These are phyloP conservation scores for human DNA, from an alignment of 2,113 vertebrate genomes.

Conservation along the genomic window DNA sequence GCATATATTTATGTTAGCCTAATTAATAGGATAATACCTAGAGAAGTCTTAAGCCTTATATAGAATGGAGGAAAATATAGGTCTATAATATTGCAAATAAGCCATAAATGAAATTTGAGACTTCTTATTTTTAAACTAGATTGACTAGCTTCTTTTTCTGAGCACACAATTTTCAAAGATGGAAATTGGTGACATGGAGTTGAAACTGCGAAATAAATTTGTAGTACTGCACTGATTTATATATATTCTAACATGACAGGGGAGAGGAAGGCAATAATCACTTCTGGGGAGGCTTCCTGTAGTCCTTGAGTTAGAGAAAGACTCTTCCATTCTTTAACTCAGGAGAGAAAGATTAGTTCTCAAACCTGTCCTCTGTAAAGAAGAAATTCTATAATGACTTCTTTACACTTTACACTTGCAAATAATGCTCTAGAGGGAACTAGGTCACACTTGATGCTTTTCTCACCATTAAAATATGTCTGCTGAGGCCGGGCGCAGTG, in stretches of 20 bases:
- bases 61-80: not conserved
- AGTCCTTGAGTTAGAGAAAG: not conserved
- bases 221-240: not conserved
- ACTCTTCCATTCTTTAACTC: not conserved
- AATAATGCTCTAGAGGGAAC: slow-evolving; percentile 37
- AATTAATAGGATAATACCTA: not conserved
- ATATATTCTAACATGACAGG: not conserved
- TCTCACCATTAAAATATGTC: not conserved
- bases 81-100: not conserved
- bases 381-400: slow-evolving; percentile 14
- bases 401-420: not conserved
- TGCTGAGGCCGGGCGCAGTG: not conserved
- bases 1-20: not conserved
- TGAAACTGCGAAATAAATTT: not conserved
- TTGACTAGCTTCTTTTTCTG: not conserved
- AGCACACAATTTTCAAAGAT: slow-evolving; percentile 1
- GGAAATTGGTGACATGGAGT: not conserved
- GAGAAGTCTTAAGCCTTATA: not conserved
- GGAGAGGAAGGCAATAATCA: not conserved
- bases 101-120: slow-evolving; percentile 5
- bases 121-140: not conserved
- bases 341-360: not conserved
- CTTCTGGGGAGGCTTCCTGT: not conserved
- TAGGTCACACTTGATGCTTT: not conserved
- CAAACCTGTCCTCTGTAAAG: slow-evolving; percentile 12